Conservation (phyloP, 2,113 vertebrate genomes). For the Scomber scombrus region DNA sequence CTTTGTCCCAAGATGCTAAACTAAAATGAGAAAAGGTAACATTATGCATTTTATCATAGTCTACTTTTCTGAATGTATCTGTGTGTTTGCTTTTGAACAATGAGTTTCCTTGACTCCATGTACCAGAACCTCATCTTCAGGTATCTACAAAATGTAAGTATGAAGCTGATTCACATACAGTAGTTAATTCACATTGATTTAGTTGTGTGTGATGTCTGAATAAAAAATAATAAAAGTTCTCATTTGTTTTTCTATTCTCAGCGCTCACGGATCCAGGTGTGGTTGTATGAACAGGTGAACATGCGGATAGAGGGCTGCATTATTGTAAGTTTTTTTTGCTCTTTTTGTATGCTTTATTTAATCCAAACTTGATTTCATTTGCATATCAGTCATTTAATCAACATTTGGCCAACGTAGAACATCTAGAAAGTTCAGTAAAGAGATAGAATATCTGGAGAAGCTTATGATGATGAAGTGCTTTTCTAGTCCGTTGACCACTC, state of each 20-base stretch:
- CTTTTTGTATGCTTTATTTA: neutral
- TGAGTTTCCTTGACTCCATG: constrained; percentile 80
- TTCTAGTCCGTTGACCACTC: no score
- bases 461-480: neutral
- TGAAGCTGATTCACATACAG: neutral
- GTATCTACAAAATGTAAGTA: constrained; percentile 97
- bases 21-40: neutral
- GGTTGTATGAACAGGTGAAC: constrained; percentile 98
- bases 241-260: constrained; percentile 60
- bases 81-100: neutral
- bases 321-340: constrained; percentile 88
- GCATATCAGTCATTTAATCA: neutral
- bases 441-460: neutral
- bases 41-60: no score
- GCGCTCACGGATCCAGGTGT: constrained; percentile 97
- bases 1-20: no score
- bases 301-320: constrained; percentile 99
- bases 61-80: neutral
- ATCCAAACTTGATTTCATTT: neutral
- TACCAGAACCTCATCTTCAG: constrained; percentile 97
- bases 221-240: neutral
- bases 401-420: neutral
- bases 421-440: neutral
- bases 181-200: neutral
- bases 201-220: neutral